These are phyloP conservation scores for Prosapia bicincta DNA, from an alignment of 2,888 invertebrate genomes.

Conservation along the genomic window DNA sequence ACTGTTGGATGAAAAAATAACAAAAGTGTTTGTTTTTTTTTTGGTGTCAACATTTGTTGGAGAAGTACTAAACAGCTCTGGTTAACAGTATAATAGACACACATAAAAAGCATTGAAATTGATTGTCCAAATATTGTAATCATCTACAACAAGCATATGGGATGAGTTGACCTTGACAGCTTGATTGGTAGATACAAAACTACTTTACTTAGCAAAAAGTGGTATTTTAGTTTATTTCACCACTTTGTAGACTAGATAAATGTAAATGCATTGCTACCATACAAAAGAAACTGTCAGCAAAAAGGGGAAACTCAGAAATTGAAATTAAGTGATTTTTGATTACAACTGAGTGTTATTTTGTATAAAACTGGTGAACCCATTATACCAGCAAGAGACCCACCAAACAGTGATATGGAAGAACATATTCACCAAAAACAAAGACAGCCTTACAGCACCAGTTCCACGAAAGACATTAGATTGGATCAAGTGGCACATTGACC, in stretches of 20 bases:
- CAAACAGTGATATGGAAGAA: conserved; percentile 1
- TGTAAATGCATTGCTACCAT: conserved; percentile 39
- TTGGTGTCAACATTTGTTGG: conserved; percentile 41
- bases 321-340: conserved; percentile 6
- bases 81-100: conserved; percentile 42
- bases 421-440: conserved; percentile 9
- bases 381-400: conserved; percentile 12
- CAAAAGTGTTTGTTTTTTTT: conserved; percentile 41
- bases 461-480: conserved; percentile 16
- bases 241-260: conserved; percentile 41
- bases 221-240: conserved; percentile 44
- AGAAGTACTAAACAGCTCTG: conserved; percentile 41
- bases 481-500: conserved; percentile 22
- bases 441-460: conserved; percentile 15
- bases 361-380: conserved; percentile 11
- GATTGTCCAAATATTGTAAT: conserved; percentile 43
- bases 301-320: conserved; percentile 5
- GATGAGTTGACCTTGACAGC: conserved; percentile 44
- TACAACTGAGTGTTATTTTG: conserved; percentile 11
- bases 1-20: conserved; percentile 42
- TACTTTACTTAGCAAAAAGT: conserved; percentile 42
- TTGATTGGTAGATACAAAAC: conserved; percentile 37
- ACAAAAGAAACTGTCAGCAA: conserved; percentile 4
- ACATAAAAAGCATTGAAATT: conserved; percentile 42
- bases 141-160: conserved; percentile 44